These are phyloP conservation scores for Hydractinia echinata DNA, from an alignment of 30 jellyfish, hydroid and myxozoan species.

Conservation along the genomic window DNA sequence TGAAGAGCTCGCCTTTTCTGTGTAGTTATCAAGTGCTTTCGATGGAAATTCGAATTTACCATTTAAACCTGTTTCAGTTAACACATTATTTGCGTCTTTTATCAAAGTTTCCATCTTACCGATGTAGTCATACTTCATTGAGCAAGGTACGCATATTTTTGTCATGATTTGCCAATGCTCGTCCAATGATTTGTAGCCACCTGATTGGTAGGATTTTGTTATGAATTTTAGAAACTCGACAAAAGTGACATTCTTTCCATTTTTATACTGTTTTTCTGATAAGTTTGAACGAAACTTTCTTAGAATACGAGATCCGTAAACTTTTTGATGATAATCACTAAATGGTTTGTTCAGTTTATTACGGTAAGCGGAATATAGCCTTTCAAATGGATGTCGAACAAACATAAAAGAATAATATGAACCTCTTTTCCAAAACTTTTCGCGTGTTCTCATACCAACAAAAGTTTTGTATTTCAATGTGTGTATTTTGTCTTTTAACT, in stretches of 20 bases:
- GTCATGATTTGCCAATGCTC: slow-evolving; percentile 73
- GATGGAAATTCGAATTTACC: slow-evolving; percentile 50
- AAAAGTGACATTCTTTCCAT: slow-evolving; percentile 66
- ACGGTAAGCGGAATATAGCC: slow-evolving; percentile 69
- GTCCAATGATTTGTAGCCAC: slow-evolving; percentile 33
- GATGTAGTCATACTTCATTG: slow-evolving; percentile 62
- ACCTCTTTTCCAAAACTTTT: neutral
- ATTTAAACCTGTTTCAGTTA: slow-evolving; percentile 46
- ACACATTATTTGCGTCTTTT: slow-evolving; percentile 63
- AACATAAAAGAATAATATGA: slow-evolving; percentile 69
- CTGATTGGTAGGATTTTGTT: slow-evolving; percentile 23
- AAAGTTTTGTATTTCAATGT: too few relatives aligned
- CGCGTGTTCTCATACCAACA: too few relatives aligned
- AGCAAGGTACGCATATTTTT: slow-evolving; percentile 72
- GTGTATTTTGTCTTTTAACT: too few relatives aligned
- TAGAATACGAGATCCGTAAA: slow-evolving; percentile 51
- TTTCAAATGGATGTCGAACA: slow-evolving; percentile 80
- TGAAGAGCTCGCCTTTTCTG: slow-evolving; percentile 58
- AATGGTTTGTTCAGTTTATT: slow-evolving; percentile 48
- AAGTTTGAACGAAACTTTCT: slow-evolving; percentile 29
- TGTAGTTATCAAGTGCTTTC: slow-evolving; percentile 39
- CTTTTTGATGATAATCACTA: slow-evolving; percentile 29
- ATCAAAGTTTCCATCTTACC: slow-evolving; percentile 73
- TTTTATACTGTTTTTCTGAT: neutral
- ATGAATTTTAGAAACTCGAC: slow-evolving; percentile 62